Evolutionary conservation across 2,888 invertebrate species (phyloP), one percentile per base, ranked within the genome.

Genomic region (Parelbella ahira): DNA sequence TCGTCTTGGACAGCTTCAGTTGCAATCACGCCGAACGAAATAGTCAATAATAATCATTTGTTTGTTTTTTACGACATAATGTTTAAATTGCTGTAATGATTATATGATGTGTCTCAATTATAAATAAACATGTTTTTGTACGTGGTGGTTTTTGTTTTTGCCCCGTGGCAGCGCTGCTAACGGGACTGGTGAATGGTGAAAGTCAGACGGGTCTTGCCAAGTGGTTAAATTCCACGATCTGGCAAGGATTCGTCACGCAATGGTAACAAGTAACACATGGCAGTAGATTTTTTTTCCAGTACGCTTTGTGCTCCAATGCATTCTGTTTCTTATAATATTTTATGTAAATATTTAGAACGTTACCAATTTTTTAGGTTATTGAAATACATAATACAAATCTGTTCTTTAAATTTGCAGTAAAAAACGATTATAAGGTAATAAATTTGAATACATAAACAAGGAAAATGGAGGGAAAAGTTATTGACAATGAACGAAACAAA

Each of bases 61-160:
- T 63, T 74, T 75, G 70, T 64, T 80, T 81, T 80, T 59, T 80
- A 78, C 74, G 68, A 82, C 76, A 79, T 73, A 73, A 73, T 75
- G 78, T 73, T 15, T 77, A 83, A 86, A 84, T 83, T 84, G 78
- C 86, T 84, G 83, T 80, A 81, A 76, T 81, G 63, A 76, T 75
- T 75, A 60, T 62, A 67, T 68, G 63, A 68, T 66, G 64, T 64
- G 68, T 68, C 68, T 63, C 76, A 79, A 80, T 67, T 81, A 76
- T 70, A 73, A 78, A 69, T 71, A 69, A 86, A 83, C 81, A 84
- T 82, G 83, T 82, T 86, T 84, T 83, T 86, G 67, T 84, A 84
- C 2, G 5, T 21, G 13, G 27, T 55, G 56, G 63, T 68, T 64
- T 75, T 71, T 51, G 44, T 56, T 60, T 56, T 50, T 45, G 51